Base-by-base conservation (phyloP, 2,888 invertebrate species). In the Ophion ventricosus region DNA sequence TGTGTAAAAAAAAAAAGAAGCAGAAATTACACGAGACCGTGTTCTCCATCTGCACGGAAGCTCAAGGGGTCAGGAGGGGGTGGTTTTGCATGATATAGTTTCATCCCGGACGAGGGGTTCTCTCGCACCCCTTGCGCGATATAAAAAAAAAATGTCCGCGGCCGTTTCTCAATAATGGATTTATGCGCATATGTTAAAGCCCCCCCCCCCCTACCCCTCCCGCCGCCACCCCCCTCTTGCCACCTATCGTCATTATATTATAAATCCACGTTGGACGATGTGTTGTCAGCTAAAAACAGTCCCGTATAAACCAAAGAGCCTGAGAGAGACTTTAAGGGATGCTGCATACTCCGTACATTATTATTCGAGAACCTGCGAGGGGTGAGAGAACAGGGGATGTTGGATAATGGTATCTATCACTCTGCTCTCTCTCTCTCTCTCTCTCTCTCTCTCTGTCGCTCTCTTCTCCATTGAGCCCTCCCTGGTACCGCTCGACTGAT, bases 131-230 rank as follows among this genome's bases (percentile, higher is more conserved):
- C 54, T 7, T 23, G 14, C 26, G n/a, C 23, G 40, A 35, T 14
- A n/a, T n/a, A n/a, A 83, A 87, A 89, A 89, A 90, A 90, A 89
- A 88, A 88, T 90, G 90, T 88, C 88, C 87, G 80, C 79, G 67
- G 54, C 64, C 67, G 76, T 66, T 40, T 93, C 91, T 92, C 91
- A 92, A 93, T 93, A 93, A 93, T 93, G 90, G 92, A 93, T 93
- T 93, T 93, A 93, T 93, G 93, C 93, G 91, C 93, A 93, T 93
- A 93, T 93, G 93, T 91, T 92, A 91, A 92, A 88, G 87, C 85
- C 85, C 82, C 87, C 83, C 7, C 7, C 40, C 7, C 10, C 40
- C 40, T 10, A 40, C 2, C 40, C 40, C 40, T 10, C 40, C 10
- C 40, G 4, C 35, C 40, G 10, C 7, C 14, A 35, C 49, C 49